Evolutionary conservation across 2,888 invertebrate genomes (phyloP).

Genomic region (Anodontia alba): DNA sequence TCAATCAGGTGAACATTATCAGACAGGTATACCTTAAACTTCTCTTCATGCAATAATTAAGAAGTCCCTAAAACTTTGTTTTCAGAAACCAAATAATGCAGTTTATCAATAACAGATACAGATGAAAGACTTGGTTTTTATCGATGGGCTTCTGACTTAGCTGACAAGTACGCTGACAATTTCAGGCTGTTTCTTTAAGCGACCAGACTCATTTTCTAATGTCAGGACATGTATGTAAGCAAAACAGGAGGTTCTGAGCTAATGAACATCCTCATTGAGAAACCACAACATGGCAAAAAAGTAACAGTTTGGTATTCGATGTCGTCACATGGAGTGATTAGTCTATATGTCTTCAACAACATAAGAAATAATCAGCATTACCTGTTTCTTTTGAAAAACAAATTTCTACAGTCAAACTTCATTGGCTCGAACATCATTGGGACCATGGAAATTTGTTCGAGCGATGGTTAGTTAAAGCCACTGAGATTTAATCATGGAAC

Average conservation of each 20-base stretch:
- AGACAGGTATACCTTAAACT: constrained; percentile 18
- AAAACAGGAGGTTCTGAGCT: constrained; percentile 23
- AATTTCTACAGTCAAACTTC: too few relatives aligned
- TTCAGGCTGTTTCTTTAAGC: constrained; percentile 29
- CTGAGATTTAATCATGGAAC: too few relatives aligned
- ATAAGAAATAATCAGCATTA: constrained; percentile 25
- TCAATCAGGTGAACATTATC: constrained; percentile 7
- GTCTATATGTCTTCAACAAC: constrained; percentile 13
- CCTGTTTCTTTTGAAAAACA: constrained; percentile 29
- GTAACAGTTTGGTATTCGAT: constrained; percentile 40
- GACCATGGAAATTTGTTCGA: too few relatives aligned
- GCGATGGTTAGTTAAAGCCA: too few relatives aligned
- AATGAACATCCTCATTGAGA: constrained; percentile 34
- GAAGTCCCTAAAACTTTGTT: constrained; percentile 21
- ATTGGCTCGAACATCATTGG: too few relatives aligned
- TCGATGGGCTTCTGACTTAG: constrained; percentile 21
- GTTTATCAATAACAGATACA: constrained; percentile 3
- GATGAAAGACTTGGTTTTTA: constrained; percentile 19
- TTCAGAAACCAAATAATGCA: constrained; percentile 27
- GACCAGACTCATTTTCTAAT: constrained; percentile 34
- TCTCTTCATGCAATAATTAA: constrained; percentile 20
- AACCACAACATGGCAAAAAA: constrained; percentile 33
- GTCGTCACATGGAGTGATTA: constrained; percentile 31
- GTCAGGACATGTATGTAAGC: constrained; percentile 30
- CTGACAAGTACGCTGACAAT: constrained; percentile 23